These are phyloP conservation scores for Stenopsyche tienmushanensis DNA, from an alignment of 1,140 invertebrate genomes.

Conservation along the genomic window DNA sequence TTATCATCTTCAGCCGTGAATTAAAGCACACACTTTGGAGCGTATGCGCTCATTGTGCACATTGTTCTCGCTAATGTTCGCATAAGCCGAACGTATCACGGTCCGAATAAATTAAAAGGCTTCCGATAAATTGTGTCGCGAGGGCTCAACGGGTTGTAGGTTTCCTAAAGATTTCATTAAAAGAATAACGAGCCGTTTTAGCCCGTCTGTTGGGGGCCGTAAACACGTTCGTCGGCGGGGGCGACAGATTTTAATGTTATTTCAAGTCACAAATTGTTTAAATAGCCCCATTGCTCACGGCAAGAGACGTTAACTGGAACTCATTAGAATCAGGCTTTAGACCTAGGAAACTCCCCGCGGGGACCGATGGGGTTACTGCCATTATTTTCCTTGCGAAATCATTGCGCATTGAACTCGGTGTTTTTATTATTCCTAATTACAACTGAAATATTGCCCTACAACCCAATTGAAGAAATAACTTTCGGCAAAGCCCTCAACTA, in stretches of 20 bases:
- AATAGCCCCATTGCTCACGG: constrained; percentile 56
- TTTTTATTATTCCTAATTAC: no score
- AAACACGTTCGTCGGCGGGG: constrained; percentile 38
- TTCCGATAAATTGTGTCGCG: no score
- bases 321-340: constrained; percentile 50
- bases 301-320: constrained; percentile 53
- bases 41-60: neutral
- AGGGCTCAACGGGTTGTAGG: no score
- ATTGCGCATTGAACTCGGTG: neutral
- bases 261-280: constrained; percentile 59
- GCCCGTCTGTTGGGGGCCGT: constrained; percentile 13
- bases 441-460: no score
- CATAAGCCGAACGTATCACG: no score
- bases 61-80: no score
- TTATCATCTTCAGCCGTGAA: constrained; percentile 30
- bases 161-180: constrained; percentile 14
- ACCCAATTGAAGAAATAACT: no score
- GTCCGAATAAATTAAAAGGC: no score
- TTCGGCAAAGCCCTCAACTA: no score
- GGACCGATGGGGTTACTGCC: constrained; percentile 3
- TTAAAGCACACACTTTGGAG: neutral
- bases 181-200: neutral
- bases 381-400: neutral
- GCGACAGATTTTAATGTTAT: constrained; percentile 58
- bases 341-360: neutral